These are phyloP conservation scores for Glossophaga mutica DNA, from an alignment of 2,797 vertebrate species.

Conservation along the genomic window DNA sequence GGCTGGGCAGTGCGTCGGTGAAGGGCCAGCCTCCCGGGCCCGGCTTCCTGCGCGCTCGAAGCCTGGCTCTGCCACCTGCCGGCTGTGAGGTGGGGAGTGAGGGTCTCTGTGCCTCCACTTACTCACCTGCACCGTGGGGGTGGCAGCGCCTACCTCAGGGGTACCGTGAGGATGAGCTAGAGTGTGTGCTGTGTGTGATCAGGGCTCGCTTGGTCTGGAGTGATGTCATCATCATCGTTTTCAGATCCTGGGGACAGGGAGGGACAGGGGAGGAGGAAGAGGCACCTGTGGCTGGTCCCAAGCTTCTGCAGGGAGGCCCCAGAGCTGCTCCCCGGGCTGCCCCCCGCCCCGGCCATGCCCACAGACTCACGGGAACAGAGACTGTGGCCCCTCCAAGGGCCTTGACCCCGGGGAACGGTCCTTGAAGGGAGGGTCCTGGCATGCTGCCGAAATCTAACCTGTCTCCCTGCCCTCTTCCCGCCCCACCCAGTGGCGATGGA, in stretches of 20 bases:
- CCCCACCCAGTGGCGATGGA: slow-evolving; percentile 93
- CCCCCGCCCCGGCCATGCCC: rapidly evolving
- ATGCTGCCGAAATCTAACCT: background rate
- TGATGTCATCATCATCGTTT: rapidly evolving
- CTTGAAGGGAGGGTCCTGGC: background rate
- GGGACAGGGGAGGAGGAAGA: background rate
- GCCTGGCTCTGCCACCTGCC: background rate
- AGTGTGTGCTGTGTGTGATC: background rate
- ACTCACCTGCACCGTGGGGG: background rate
- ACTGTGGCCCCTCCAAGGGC: background rate
- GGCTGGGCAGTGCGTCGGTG: rapidly evolving
- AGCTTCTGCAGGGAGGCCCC: background rate
- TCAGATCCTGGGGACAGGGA: background rate
- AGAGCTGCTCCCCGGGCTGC: background rate
- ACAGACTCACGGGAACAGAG: background rate
- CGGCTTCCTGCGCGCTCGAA: background rate
- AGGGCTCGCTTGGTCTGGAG: background rate
- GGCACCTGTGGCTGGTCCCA: background rate
- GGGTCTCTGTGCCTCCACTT: background rate
- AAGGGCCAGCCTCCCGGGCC: too few relatives aligned
- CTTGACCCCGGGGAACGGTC: background rate
- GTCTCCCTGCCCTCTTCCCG: slow-evolving; percentile 36
- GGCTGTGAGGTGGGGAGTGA: background rate
- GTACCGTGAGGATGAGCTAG: rapidly evolving
- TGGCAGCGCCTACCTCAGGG: background rate